Base-by-base conservation (phyloP, 2,113 vertebrate species). In the Sylvicapra grimmia region DNA sequence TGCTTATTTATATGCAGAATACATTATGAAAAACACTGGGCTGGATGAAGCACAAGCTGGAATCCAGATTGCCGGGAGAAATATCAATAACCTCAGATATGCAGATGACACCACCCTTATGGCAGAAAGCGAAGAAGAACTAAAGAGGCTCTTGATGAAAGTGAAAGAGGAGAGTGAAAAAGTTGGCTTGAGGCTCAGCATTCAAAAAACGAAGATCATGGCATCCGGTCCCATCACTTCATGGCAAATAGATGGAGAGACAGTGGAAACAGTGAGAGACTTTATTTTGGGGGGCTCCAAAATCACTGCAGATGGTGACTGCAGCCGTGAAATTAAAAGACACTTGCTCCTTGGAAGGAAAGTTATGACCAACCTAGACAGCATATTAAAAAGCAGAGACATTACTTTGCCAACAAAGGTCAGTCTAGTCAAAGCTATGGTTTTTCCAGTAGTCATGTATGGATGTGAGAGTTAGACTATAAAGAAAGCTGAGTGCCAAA, bases 251-350 rank as follows among this genome's bases (percentile, higher is more conserved):
- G 65, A 36, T 36, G 33, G 33, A 9, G 33, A 68, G n/a, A 68
- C 65, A 68, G 65, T 68, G 65, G 33, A 68, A n/a, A 68, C 33
- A 36, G 65, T 36, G 65, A 21, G 8, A 36, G 18, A n/a, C 33
- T 68, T 11, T 68, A 21, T 36, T 68, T 68, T 68, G 0, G 0
- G 0, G 33, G 65, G 16, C 2, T 68, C 33, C 65, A 68, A 68
- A 68, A 68, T 36, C 33, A 68, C 16, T 68, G 2, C 65, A 68
- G 65, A 68, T 68, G 65, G 4, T 68, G 65, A 68, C 16, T 36
- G 18, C 8, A 68, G 65, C 33, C 33, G 21, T 68, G 65, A 68
- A 21, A 68, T 36, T 68, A 36, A 68, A 21, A 68, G 33, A 68
- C 0, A 0, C 33, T 68, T 68, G 2, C 8, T 68, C 18, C 65